These are phyloP conservation scores for Altica lythri DNA, from an alignment of 2,888 invertebrate species.

Conservation along the genomic window DNA sequence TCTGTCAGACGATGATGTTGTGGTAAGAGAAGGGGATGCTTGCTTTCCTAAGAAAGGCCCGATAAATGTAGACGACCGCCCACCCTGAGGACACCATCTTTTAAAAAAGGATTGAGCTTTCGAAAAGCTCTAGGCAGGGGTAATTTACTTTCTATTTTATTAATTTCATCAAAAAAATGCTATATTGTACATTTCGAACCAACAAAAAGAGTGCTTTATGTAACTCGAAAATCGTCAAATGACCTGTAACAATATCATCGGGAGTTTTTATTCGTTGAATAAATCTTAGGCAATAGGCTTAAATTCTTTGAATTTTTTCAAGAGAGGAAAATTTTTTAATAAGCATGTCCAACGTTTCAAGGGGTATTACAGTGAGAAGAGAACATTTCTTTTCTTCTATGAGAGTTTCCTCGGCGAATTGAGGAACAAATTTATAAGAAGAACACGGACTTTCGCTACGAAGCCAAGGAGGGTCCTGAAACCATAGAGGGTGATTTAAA, in stretches of 20 bases:
- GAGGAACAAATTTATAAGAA: not conserved
- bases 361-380: not conserved
- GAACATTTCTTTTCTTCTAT: not conserved
- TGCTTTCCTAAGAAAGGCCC: slow-evolving; percentile 19
- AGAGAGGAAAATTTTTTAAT: slow-evolving; percentile 4
- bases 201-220: too few relatives aligned
- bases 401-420: too few relatives aligned
- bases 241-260: too few relatives aligned
- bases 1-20: slow-evolving; percentile 1
- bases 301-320: too few relatives aligned
- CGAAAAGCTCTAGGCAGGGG: slow-evolving; percentile 3
- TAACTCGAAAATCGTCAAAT: too few relatives aligned
- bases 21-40: slow-evolving; percentile 23
- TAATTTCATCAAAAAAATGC: too few relatives aligned
- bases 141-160: too few relatives aligned
- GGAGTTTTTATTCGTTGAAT: too few relatives aligned
- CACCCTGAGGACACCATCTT: slow-evolving; percentile 24
- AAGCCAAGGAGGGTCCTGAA: not conserved
- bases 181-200: too few relatives aligned
- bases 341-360: not conserved
- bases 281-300: too few relatives aligned
- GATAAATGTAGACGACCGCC: slow-evolving; percentile 30
- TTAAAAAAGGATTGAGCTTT: slow-evolving; percentile 11
- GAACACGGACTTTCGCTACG: not conserved
- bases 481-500: not conserved